phyloP scores from a whole-genome alignment of 2,113 vertebrate genomes.

The Trinectes maculatus region DNA sequence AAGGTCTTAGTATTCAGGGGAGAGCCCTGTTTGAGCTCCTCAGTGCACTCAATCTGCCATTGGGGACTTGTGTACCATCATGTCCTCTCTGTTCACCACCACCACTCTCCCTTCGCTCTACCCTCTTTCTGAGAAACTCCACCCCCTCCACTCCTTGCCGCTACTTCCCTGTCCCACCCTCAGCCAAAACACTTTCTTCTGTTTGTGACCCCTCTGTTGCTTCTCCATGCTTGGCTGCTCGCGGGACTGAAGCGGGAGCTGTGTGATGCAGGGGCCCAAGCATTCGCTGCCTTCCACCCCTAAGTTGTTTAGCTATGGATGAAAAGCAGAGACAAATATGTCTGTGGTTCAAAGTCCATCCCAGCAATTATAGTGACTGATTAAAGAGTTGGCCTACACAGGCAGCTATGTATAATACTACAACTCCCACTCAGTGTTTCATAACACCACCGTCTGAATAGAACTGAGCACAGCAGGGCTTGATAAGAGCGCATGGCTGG shows the following conservation, averaged over 20 bases:
- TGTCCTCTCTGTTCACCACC: constrained; percentile 41
- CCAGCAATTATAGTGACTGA: constrained; percentile 74
- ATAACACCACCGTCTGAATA: constrained; percentile 56
- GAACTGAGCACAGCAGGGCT: constrained; percentile 34
- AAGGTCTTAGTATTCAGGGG: constrained; percentile 71
- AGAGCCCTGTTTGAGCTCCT: constrained; percentile 64
- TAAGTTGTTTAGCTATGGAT: constrained; percentile 63
- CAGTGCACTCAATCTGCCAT: constrained; percentile 66
- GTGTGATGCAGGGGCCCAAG: constrained; percentile 22
- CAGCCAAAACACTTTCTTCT: constrained; percentile 60
- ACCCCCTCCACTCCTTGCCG: constrained; percentile 21
- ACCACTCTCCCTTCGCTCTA: constrained; percentile 31
- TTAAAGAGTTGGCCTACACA: constrained; percentile 73
- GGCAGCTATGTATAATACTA: constrained; percentile 67
- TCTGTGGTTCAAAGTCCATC: constrained; percentile 77
- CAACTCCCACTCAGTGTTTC: constrained; percentile 63
- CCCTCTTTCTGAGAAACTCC: constrained; percentile 50
- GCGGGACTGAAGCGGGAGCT: constrained; percentile 33
- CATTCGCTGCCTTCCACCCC: constrained; percentile 28
- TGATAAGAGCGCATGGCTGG: constrained; percentile 45
- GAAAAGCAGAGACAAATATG: constrained; percentile 75
- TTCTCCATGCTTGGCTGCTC: constrained; percentile 63
- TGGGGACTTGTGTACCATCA: constrained; percentile 61
- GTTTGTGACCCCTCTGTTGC: constrained; percentile 60
- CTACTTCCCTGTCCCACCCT: constrained; percentile 7